A percentile compares a stretch with the other conserved stretches of the same genome.
Evolutionary conservation across 2,113 vertebrate genomes (phyloP).

Genomic region (Sminthopsis crassicaudata): DNA sequence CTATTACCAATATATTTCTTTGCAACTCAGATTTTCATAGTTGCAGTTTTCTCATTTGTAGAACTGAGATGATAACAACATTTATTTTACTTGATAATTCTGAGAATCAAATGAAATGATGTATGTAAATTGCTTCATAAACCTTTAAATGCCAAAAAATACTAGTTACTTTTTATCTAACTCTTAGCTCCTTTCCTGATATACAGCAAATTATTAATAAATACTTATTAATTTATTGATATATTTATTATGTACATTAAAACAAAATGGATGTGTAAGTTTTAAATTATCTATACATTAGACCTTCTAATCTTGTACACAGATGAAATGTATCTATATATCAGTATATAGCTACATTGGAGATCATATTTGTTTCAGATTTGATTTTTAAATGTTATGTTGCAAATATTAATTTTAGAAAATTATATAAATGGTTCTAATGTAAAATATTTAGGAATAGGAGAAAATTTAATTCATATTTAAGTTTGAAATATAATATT

Average conservation of each 20-base stretch:
- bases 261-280: neutral
- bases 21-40: neutral
- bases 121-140: neutral
- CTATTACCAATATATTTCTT: neutral
- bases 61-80: neutral
- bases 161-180: neutral
- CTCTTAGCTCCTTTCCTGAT: neutral
- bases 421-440: neutral
- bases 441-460: neutral
- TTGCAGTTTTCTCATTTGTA: neutral
- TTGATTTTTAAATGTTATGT: neutral
- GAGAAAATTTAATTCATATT: neutral
- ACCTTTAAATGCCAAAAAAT: neutral
- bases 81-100: neutral
- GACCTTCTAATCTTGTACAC: too few relatives aligned
- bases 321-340: neutral
- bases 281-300: neutral
- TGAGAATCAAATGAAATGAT: neutral
- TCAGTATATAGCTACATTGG: neutral
- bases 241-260: neutral
- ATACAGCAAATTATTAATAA: neutral
- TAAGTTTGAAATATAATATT: neutral
- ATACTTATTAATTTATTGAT: neutral
- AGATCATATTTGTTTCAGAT: neutral
- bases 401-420: neutral